Base-by-base conservation (phyloP, 2,888 invertebrate genomes). In the Rhogogaster chlorosoma region DNA sequence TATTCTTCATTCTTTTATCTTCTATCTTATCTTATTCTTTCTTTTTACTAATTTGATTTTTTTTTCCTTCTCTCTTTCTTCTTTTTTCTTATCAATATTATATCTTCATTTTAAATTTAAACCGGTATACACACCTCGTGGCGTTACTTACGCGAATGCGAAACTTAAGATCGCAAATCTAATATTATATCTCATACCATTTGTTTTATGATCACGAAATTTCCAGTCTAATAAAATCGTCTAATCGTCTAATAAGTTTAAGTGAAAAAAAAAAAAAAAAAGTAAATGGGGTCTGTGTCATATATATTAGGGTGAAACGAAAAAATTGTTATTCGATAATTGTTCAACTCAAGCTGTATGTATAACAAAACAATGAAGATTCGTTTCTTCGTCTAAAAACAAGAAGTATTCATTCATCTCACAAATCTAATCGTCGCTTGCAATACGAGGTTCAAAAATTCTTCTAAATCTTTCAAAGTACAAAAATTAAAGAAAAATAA, bases 131-230 rank as follows among this genome's bases (percentile, higher is more conserved):
- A 67, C 22, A 9, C 3, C 10, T 67, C 12, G 3, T 22, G 15
- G 15, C 12, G 32, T 22, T 15, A 67, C 15, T 0, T 67, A 67
- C 18, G 57, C 29, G 53, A 45, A 84, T 32, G 29, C 42, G n/a
- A 67, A n/a, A 61, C 77, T 26, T 84, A n/a, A n/a, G 77, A 84
- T 78, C 84, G 38, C 84, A 80, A 80, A 84, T 84, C 61, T 78
- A 49, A 49, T n/a, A 49, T 49, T 49, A 49, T 49, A 84, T 49
- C 78, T 84, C 64, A 78, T 84, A 42, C 26, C 78, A 32, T 78
- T 84, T 38, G 1, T 12, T 22, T 36, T 85, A 70, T 32, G 10
- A 29, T 77, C 73, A 85, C 78, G 78, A 85, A 86, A 85, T 84
- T 84, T 78, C 73, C 78, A 78, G 84, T 83, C 70, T 70, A n/a